Conservation (phyloP, 2,888 invertebrate species). For the Epirrhoe alternata region DNA sequence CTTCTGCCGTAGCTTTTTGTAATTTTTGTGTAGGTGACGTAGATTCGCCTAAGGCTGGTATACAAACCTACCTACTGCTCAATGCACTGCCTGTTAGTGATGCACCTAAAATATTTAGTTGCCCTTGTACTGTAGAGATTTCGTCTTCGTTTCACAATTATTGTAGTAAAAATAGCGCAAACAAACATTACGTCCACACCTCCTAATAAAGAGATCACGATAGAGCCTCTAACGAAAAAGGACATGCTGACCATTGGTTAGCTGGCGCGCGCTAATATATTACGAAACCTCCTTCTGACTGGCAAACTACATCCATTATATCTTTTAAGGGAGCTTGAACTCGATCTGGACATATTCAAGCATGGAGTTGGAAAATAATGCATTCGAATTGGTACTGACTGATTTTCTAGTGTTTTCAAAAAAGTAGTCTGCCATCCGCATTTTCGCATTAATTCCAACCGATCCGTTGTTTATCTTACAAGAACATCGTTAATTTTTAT, state of each 20-base stretch:
- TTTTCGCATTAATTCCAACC: slow-evolving; percentile 8
- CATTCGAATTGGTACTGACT: slow-evolving; percentile 23
- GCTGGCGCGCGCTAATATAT: slow-evolving; percentile 62
- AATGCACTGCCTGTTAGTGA: background rate
- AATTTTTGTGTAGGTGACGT: no score
- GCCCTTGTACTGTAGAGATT: slow-evolving; percentile 6
- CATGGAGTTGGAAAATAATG: slow-evolving; percentile 9
- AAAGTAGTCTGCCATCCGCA: slow-evolving; percentile 11
- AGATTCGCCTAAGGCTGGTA: no score
- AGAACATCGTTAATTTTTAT: slow-evolving; percentile 7
- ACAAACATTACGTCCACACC: slow-evolving; percentile 52
- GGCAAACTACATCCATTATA: slow-evolving; percentile 36
- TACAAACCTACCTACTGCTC: no score
- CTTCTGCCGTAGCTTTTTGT: no score
- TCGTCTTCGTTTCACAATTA: slow-evolving; percentile 35
- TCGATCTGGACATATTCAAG: slow-evolving; percentile 16
- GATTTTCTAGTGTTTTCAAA: background rate
- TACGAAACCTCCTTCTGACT: slow-evolving; percentile 51
- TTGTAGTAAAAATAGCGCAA: slow-evolving; percentile 47
- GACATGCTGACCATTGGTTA: slow-evolving; percentile 60
- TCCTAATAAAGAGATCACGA: slow-evolving; percentile 79
- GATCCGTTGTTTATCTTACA: background rate
- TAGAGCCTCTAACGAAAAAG: slow-evolving; percentile 64
- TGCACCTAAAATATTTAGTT: slow-evolving; percentile 10
- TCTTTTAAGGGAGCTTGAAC: slow-evolving; percentile 31